phyloP scores from a whole-genome alignment of 2,797 vertebrate species.

The Chiroxiphia lanceolata region DNA sequence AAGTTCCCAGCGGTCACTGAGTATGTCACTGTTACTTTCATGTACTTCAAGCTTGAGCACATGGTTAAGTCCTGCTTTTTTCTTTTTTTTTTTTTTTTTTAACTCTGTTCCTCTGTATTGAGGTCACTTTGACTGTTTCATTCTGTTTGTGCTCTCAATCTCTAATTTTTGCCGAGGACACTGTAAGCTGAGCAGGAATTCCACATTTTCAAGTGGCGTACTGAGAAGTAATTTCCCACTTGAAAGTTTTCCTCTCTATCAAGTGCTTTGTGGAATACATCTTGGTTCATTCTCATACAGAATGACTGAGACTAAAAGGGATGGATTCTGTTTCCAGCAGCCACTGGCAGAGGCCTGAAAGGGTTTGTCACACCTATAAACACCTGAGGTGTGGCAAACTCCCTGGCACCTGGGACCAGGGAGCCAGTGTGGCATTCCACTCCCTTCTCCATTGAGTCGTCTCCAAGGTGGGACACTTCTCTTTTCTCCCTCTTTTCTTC shows the following conservation, averaged over 20 bases:
- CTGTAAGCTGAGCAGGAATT: neutral
- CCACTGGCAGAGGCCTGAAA: neutral
- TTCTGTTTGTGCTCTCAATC: neutral
- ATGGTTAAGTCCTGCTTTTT: neutral
- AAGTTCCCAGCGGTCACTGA: neutral
- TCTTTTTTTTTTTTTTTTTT: neutral
- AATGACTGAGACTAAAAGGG: neutral
- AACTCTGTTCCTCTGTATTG: neutral
- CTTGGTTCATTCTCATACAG: neutral
- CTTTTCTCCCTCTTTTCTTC: neutral
- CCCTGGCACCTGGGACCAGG: too few species aligned
- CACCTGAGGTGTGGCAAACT: neutral
- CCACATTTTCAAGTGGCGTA: neutral
- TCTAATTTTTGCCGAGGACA: neutral
- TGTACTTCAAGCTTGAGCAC: neutral
- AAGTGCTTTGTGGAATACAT: neutral
- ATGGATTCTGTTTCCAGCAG: neutral
- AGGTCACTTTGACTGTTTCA: slow-evolving; percentile 18
- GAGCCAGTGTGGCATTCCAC: neutral
- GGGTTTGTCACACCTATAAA: neutral
- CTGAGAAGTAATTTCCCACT: neutral
- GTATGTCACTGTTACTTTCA: neutral
- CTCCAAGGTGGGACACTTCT: neutral
- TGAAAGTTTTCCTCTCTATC: neutral
- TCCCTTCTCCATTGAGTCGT: neutral